These are phyloP conservation scores for Grantiella picta DNA, from an alignment of 2,113 vertebrate species.

Conservation along the genomic window DNA sequence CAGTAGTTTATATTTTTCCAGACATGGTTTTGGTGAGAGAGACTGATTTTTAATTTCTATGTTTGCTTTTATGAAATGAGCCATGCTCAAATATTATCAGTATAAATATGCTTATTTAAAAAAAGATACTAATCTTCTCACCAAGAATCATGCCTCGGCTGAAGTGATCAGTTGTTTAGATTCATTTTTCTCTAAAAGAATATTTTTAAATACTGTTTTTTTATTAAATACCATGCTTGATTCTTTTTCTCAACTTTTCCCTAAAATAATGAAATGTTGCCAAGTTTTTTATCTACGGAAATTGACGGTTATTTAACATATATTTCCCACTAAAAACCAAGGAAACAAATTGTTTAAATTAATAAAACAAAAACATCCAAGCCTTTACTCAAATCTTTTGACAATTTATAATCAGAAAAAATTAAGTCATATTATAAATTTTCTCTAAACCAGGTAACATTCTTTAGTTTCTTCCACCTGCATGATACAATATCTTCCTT, in stretches of 20 bases:
- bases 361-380: not conserved
- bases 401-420: not conserved
- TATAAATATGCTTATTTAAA: not conserved
- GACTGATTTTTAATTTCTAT: not conserved
- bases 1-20: not conserved
- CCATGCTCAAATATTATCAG: not conserved
- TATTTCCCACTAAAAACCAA: not conserved
- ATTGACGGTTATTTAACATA: not conserved
- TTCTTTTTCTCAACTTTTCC: not conserved
- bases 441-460: not conserved
- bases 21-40: not conserved
- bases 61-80: constrained; percentile 14
- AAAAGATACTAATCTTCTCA: not conserved
- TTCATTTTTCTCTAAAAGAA: not conserved
- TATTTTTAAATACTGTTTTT: not conserved
- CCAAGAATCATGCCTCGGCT: not conserved
- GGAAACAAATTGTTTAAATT: not conserved
- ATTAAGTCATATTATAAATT: not conserved
- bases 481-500: not conserved
- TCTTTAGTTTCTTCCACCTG: not conserved
- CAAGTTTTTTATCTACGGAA: not conserved
- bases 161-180: not conserved
- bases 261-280: not conserved
- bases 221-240: not conserved
- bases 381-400: not conserved